phyloP scores from a whole-genome alignment of 1,140 invertebrate genomes.

The Ooceraea biroi region DNA sequence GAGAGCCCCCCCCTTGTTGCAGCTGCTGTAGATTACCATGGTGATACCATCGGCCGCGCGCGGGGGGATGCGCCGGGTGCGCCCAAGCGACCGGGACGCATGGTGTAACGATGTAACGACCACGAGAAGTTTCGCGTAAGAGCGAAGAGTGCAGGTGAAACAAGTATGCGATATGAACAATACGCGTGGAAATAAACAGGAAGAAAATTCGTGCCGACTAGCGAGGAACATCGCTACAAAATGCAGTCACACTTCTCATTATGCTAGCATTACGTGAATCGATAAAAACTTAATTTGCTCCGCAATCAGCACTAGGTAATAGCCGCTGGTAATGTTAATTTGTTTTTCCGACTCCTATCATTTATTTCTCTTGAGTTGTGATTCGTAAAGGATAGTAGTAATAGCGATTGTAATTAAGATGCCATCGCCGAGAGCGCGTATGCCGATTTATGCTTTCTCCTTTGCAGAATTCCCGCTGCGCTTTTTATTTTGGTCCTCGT shows the following conservation, averaged over 20 bases:
- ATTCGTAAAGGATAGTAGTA: neutral
- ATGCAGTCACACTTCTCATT: neutral
- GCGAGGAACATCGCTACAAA: constrained; percentile 7
- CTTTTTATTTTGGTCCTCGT: constrained; percentile 21
- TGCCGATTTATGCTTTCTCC: constrained; percentile 5
- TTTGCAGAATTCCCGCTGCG: constrained; percentile 17
- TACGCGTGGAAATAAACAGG: neutral
- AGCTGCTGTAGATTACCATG: constrained; percentile 76
- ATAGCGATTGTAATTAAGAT: constrained; percentile 53
- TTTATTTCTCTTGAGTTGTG: neutral
- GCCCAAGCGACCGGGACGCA: constrained; percentile 2
- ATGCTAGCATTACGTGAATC: neutral
- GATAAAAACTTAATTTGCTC: constrained; percentile 39
- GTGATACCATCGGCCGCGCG: constrained; percentile 53
- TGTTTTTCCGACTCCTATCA: constrained; percentile 27
- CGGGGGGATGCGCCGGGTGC: constrained; percentile 74
- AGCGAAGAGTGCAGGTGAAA: too few species aligned
- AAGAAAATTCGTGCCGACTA: constrained; percentile 13
- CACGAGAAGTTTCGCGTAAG: too few species aligned
- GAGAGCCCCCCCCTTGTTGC: constrained; percentile 23
- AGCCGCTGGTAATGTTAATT: constrained; percentile 3
- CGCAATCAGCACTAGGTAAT: neutral
- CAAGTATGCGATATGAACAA: neutral
- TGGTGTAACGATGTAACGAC: constrained; percentile 34
- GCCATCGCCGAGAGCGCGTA: constrained; percentile 24